These are phyloP conservation scores for Chrysogorgia sp. DNA, from an alignment of 92 coral and sea anemone species.

Conservation along the genomic window DNA sequence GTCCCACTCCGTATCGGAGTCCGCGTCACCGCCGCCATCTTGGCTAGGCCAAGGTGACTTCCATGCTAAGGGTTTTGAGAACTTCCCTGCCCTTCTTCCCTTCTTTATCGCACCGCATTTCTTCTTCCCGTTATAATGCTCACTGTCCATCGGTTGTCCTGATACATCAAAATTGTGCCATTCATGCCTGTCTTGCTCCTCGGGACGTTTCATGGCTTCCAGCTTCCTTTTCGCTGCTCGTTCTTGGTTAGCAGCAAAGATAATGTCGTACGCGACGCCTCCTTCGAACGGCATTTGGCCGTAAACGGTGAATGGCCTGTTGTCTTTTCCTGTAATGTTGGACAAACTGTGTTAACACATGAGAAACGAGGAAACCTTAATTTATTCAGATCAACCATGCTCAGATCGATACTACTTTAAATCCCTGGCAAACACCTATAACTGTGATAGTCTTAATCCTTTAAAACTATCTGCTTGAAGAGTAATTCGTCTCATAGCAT, in stretches of 20 bases:
- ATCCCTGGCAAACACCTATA: too few relatives aligned
- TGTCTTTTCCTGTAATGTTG: conserved; percentile 1
- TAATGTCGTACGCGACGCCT: conserved; percentile 26
- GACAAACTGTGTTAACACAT: neutral
- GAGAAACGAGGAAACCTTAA: too few relatives aligned
- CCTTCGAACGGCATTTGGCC: conserved; percentile 28
- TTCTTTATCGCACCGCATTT: conserved; percentile 7
- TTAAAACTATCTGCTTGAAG: too few relatives aligned
- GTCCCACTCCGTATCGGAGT: conserved; percentile 6
- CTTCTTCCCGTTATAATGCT: neutral
- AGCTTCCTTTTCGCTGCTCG: conserved; percentile 34
- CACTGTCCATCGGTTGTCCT: conserved; percentile 13
- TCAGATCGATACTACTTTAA: too few relatives aligned
- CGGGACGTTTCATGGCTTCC: conserved; percentile 34
- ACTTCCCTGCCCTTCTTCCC: conserved; percentile 6
- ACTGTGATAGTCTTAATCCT: too few relatives aligned
- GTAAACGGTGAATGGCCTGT: conserved; percentile 23
- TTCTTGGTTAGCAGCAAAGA: conserved; percentile 19
- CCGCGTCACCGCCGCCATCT: conserved; percentile 7
- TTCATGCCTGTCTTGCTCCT: conserved; percentile 2
- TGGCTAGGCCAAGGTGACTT: conserved; percentile 33
- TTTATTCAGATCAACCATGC: too few relatives aligned
- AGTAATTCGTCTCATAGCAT: too few relatives aligned
- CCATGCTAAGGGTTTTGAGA: conserved; percentile 30
- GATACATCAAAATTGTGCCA: neutral